Evolutionary conservation across 2,113 vertebrate genomes (phyloP).

Genomic region (Macquaria australasica): DNA sequence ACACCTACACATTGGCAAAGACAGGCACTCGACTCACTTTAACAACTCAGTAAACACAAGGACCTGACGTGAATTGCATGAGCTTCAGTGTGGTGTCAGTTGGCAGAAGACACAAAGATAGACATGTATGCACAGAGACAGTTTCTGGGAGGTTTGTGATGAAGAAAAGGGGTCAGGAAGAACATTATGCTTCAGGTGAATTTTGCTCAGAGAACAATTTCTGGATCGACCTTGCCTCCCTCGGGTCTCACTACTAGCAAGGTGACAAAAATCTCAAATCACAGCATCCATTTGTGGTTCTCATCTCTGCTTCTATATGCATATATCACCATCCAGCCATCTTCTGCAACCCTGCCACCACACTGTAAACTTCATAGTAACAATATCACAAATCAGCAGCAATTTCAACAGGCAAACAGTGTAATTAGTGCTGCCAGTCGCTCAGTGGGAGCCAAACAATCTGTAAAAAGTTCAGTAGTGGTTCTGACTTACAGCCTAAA

Average conservation of each 20-base stretch:
- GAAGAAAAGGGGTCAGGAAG: too few species aligned
- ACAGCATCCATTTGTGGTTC: background rate
- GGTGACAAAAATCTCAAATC: background rate
- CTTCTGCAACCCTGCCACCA: background rate
- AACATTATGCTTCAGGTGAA: too few species aligned
- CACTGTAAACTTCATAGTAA: slow-evolving; percentile 27
- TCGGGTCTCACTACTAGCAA: background rate
- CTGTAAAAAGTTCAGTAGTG: slow-evolving; percentile 34
- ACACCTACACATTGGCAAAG: slow-evolving; percentile 30
- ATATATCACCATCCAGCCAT: slow-evolving; percentile 4
- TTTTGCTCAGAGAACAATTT: too few species aligned
- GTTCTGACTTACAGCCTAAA: background rate
- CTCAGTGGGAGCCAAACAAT: background rate
- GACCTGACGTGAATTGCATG: slow-evolving; percentile 15
- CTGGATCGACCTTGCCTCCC: background rate
- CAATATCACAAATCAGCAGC: slow-evolving; percentile 29
- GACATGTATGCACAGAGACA: background rate
- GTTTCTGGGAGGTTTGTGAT: background rate
- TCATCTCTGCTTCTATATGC: background rate
- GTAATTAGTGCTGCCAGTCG: background rate
- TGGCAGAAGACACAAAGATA: slow-evolving; percentile 11
- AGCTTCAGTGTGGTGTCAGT: background rate
- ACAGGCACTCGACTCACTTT: slow-evolving; percentile 32
- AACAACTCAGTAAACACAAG: slow-evolving; percentile 21
- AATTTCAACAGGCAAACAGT: background rate